Conservation (phyloP, 1,140 invertebrate genomes). For the Zaprionus camerounensis region DNA sequence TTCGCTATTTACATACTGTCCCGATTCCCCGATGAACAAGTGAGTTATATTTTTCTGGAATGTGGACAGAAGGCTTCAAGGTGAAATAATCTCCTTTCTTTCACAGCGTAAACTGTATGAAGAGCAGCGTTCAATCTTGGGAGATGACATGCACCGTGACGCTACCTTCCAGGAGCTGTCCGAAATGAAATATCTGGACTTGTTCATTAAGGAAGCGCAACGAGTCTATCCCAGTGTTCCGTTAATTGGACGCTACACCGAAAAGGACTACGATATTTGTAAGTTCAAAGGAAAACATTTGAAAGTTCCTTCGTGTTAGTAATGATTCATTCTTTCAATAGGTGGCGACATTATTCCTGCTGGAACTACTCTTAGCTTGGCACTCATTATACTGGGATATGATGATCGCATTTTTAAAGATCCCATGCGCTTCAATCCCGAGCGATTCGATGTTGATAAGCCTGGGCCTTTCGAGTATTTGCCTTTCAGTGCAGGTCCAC, state of each 20-base stretch:
- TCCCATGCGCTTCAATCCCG: slow-evolving; percentile 90
- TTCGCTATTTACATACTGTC: slow-evolving; percentile 80
- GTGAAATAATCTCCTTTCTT: slow-evolving; percentile 11
- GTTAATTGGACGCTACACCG: slow-evolving; percentile 85
- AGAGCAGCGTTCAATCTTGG: slow-evolving; percentile 85
- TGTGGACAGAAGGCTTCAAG: slow-evolving; percentile 15
- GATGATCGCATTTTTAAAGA: slow-evolving; percentile 87
- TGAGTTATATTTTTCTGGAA: slow-evolving; percentile 5
- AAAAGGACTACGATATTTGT: slow-evolving; percentile 74
- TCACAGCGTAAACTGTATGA: slow-evolving; percentile 85
- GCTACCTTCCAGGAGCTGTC: slow-evolving; percentile 86
- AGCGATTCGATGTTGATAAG: slow-evolving; percentile 87
- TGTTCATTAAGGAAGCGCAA: slow-evolving; percentile 87
- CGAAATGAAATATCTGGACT: slow-evolving; percentile 88
- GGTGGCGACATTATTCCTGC: slow-evolving; percentile 65
- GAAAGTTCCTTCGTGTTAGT: not conserved
- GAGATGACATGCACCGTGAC: slow-evolving; percentile 83
- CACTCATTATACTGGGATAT: slow-evolving; percentile 59
- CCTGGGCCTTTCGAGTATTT: slow-evolving; percentile 86
- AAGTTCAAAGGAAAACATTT: not conserved
- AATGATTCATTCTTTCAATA: not conserved
- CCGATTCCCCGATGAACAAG: slow-evolving; percentile 77
- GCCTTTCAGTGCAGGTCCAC: slow-evolving; percentile 86
- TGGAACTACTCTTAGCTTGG: slow-evolving; percentile 61
- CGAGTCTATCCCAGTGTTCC: slow-evolving; percentile 89